These are phyloP conservation scores for Andrena cerasifolii DNA, from an alignment of 1,140 invertebrate genomes.

Conservation along the genomic window DNA sequence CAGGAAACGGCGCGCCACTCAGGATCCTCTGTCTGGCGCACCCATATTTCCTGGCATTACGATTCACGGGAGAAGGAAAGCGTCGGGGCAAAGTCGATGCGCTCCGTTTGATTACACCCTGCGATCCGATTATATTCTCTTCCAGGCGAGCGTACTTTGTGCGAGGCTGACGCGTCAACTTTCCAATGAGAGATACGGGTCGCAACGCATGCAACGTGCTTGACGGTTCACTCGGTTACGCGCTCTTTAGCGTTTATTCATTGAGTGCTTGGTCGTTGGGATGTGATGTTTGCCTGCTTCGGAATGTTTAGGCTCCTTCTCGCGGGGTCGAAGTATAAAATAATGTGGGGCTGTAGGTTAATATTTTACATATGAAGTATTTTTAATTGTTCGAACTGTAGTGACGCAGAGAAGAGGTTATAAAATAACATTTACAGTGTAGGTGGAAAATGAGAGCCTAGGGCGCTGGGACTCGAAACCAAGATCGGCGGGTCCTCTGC, in stretches of 20 bases:
- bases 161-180: constrained; percentile 9
- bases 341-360: too few species aligned
- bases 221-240: not conserved
- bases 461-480: too few species aligned
- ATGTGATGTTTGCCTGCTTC: too few species aligned
- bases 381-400: too few species aligned
- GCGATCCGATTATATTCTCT: constrained; percentile 39
- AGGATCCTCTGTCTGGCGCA: constrained; percentile 1
- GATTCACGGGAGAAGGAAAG: constrained; percentile 7
- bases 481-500: too few species aligned
- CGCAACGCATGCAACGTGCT: not conserved
- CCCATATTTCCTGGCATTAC: constrained; percentile 45
- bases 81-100: constrained; percentile 31
- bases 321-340: too few species aligned
- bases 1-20: constrained; percentile 12
- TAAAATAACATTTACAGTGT: too few species aligned
- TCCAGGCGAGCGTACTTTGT: not conserved
- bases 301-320: too few species aligned
- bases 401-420: too few species aligned
- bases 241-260: not conserved
- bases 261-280: not conserved
- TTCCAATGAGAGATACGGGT: not conserved
- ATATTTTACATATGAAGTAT: too few species aligned
- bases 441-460: too few species aligned
- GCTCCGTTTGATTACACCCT: constrained; percentile 34